Conservation (phyloP, 2,797 vertebrate genomes). For the Mionectes olivaceus region DNA sequence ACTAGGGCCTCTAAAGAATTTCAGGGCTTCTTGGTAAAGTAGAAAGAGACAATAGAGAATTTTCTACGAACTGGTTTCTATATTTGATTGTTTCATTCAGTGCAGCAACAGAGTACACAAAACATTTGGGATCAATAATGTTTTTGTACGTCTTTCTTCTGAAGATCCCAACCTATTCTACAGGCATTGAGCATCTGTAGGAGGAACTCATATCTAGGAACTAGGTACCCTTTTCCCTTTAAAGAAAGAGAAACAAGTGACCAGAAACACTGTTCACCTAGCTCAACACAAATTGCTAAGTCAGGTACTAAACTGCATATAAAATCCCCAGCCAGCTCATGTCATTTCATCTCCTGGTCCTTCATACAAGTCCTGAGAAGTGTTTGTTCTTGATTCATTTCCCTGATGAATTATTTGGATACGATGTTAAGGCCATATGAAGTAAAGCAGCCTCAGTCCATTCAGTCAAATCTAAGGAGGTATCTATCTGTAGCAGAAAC, state of each 20-base stretch:
- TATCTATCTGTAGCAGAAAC: background rate
- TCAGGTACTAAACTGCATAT: background rate
- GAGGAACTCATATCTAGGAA: background rate
- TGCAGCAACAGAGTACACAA: constrained; percentile 27
- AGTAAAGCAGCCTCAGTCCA: background rate
- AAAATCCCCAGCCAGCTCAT: background rate
- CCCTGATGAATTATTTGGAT: background rate
- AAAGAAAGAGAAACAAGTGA: background rate
- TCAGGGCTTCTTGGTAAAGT: constrained; percentile 26
- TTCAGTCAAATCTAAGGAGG: background rate
- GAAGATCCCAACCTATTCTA: background rate
- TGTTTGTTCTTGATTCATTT: background rate
- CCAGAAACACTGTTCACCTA: background rate
- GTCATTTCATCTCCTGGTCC: background rate
- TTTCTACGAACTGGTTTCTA: constrained; percentile 35
- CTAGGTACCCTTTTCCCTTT: background rate
- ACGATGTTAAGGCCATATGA: background rate
- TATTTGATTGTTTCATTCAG: constrained; percentile 53
- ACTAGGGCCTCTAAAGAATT: constrained; percentile 39
- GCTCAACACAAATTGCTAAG: background rate
- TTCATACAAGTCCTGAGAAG: background rate
- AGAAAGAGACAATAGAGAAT: constrained; percentile 47
- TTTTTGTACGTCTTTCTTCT: background rate
- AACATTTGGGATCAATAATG: constrained; percentile 54
- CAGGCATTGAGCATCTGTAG: background rate